Percentiles rank a stretch among this genome's conserved stretches.
These are phyloP conservation scores for Chitala chitala DNA, from an alignment of 2,113 vertebrate species.

Conservation along the genomic window DNA sequence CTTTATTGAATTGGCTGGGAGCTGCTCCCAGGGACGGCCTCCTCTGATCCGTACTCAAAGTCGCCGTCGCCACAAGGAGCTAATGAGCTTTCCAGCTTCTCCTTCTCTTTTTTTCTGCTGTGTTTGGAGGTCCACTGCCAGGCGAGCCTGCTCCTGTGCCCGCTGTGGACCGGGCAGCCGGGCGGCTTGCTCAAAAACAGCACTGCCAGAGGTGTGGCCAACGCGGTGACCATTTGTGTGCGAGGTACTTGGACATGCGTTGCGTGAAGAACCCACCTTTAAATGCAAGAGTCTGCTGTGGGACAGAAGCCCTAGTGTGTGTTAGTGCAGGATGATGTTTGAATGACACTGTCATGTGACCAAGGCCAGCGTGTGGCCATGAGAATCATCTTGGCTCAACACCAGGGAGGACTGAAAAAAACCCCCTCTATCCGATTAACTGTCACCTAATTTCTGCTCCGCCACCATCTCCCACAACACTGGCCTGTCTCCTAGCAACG, in stretches of 20 bases:
- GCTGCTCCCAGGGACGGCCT: slow-evolving; percentile 11
- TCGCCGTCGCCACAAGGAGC: slow-evolving; percentile 21
- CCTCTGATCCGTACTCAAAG: slow-evolving; percentile 15
- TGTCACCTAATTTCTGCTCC: slow-evolving; percentile 15
- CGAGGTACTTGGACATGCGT: no score
- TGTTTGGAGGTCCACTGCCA: slow-evolving; percentile 6
- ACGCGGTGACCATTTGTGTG: background rate
- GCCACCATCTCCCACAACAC: slow-evolving; percentile 1
- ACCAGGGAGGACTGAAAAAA: background rate
- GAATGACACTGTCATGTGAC: background rate
- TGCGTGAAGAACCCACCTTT: background rate
- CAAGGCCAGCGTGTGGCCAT: background rate
- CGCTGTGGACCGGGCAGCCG: background rate
- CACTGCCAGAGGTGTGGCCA: background rate
- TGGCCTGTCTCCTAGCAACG: background rate
- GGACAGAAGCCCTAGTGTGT: background rate
- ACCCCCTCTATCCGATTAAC: slow-evolving; percentile 17
- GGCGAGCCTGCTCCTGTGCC: background rate
- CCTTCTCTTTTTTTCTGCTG: background rate
- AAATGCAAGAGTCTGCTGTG: no score
- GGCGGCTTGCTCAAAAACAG: background rate
- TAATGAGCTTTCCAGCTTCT: slow-evolving; percentile 23
- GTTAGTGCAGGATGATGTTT: background rate
- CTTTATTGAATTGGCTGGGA: slow-evolving; percentile 27
- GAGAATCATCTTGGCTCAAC: background rate